Base-by-base conservation (phyloP, 2,113 vertebrate genomes). In the Ptilonorhynchus violaceus region DNA sequence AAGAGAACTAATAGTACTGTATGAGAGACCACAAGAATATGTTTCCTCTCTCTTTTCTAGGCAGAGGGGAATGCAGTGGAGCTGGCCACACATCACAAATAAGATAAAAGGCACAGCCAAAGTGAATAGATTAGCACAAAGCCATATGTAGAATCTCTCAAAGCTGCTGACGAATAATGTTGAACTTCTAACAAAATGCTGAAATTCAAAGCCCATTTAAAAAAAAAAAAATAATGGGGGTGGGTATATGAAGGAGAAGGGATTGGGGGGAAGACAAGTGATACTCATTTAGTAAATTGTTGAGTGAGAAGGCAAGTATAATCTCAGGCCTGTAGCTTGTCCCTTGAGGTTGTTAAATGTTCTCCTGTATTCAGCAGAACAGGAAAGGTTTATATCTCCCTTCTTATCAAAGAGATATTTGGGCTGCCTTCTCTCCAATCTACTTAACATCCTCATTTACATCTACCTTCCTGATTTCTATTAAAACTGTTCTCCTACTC, bases 81-180 rank as follows among this genome's bases (percentile, higher is more conserved):
- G 52, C 89, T 91, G 86, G 76, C 73, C 73, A 78, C 83, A 92
- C 39, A 86, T 81, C 93, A 95, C 66, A 94, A 89, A 91, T 68
- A 85, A 96, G 69, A 87, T 87, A 72, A 93, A 96, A 91, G 91
- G 9, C 86, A 53, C 33, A 72, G 33, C 18, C 62, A 81, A 93
- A 90, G 52, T 56, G 27, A 89, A 68, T 6, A 85, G 69, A 87
- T 81, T 91, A 92, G n/a, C 60, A 82, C 80, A 92, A 87, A 91
- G 13, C 64, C 93, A 91, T 68, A 72, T 85, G 64, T 47, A 84
- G 59, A 81, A 59, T 22, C 0, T 4, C 64, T 42, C 53, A 93
- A 86, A 96, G 67, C 28, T 92, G 88, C 59, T 93, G 92, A 93
- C 72, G 92, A 93, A 91, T 77, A 83, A 49, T 53, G 15, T 9